These are phyloP conservation scores for Dastarcus helophoroides DNA, from an alignment of 2,888 invertebrate species.

Conservation along the genomic window DNA sequence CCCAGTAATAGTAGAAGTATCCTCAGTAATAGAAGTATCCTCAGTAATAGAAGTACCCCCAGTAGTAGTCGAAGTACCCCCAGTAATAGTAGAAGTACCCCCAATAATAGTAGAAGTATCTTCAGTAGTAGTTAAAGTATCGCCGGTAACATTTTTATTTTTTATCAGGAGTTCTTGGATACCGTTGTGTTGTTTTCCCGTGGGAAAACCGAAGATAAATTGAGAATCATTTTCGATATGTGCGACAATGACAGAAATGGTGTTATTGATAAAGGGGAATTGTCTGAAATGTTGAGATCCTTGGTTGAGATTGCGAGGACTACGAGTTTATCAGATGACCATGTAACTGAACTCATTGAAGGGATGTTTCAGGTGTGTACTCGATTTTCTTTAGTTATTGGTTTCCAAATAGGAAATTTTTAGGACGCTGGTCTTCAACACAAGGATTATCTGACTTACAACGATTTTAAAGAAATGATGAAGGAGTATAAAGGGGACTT, in stretches of 20 bases:
- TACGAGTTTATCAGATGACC: slow-evolving; percentile 78
- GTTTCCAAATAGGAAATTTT: slow-evolving; percentile 13
- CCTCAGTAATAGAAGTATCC: no score
- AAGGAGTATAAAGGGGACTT: slow-evolving; percentile 93
- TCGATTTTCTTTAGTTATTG: neutral
- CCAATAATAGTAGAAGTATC: no score
- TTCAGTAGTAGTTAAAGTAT: no score
- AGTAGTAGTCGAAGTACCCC: no score
- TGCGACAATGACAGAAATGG: slow-evolving; percentile 92
- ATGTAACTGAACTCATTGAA: slow-evolving; percentile 84
- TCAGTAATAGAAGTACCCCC: no score
- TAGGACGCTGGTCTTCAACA: slow-evolving; percentile 81
- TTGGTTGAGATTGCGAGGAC: slow-evolving; percentile 88
- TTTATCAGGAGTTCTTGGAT: slow-evolving; percentile 73
- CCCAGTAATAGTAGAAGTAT: no score
- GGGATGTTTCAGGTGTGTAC: slow-evolving; percentile 75
- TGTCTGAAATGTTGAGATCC: slow-evolving; percentile 87
- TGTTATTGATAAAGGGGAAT: slow-evolving; percentile 84
- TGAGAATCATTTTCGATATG: slow-evolving; percentile 94
- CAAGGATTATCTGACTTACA: slow-evolving; percentile 81
- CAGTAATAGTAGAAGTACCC: no score
- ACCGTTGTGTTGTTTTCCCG: slow-evolving; percentile 86
- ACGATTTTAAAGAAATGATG: slow-evolving; percentile 92
- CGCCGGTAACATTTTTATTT: neutral
- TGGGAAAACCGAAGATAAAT: slow-evolving; percentile 85